A percentile compares a stretch with the other conserved stretches of the same genome.
phyloP scores from a whole-genome alignment of 2,888 invertebrate genomes.

The Pherbina coryleti region DNA sequence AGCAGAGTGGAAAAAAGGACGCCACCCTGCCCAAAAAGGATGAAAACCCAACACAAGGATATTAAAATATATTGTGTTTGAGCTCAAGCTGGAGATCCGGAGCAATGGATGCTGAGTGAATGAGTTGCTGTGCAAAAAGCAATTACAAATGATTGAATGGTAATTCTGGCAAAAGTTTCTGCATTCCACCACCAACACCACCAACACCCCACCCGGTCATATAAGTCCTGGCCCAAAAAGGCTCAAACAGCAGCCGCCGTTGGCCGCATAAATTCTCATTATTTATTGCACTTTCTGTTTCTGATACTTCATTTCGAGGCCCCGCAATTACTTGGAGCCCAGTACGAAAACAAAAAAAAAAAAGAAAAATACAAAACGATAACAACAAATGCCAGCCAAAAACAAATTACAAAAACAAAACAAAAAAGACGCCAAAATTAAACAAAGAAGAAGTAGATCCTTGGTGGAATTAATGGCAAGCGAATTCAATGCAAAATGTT shows the following conservation, averaged over 20 bases:
- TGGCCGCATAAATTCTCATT: conserved; percentile 65
- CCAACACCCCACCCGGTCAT: background rate
- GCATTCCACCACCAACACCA: background rate
- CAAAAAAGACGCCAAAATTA: conserved; percentile 48
- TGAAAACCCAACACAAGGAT: conserved; percentile 36
- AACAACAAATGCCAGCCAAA: conserved; percentile 31
- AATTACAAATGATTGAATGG: conserved; percentile 66
- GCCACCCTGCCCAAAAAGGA: background rate
- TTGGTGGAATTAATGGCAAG: conserved; percentile 63
- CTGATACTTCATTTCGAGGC: conserved; percentile 66
- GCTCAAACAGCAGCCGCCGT: conserved; percentile 25
- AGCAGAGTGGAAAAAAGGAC: conserved; percentile 34
- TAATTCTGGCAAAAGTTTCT: conserved; percentile 52
- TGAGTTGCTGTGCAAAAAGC: conserved; percentile 46
- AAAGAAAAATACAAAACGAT: too few relatives aligned
- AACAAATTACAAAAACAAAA: conserved; percentile 1
- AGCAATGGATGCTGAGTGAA: conserved; percentile 23
- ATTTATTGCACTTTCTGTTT: conserved; percentile 67
- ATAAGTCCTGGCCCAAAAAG: background rate
- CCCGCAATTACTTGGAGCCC: conserved; percentile 10
- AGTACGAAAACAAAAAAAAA: background rate
- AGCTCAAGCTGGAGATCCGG: conserved; percentile 33
- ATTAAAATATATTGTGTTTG: conserved; percentile 57
- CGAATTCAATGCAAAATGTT: conserved; percentile 55
- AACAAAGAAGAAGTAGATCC: conserved; percentile 64